Percentiles rank a stretch among this genome's conserved stretches.
These are phyloP conservation scores for Aspidiotus rigidus DNA, from an alignment of 2,888 invertebrate genomes.

Conservation along the genomic window DNA sequence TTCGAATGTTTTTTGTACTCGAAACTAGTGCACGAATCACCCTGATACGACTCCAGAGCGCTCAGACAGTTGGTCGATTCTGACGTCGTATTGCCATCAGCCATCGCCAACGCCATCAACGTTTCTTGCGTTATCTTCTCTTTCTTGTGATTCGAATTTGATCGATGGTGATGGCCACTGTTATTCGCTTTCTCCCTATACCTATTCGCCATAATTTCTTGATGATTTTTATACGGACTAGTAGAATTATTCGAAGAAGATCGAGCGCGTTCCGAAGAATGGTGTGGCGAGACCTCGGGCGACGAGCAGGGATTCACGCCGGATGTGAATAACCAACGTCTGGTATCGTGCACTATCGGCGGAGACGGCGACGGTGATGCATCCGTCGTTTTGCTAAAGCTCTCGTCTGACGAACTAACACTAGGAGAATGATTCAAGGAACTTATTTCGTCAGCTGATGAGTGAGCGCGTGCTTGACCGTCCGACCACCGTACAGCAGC, in stretches of 20 bases:
- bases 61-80: constrained; percentile 33
- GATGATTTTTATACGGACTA: constrained; percentile 16
- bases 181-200: background rate
- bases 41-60: constrained; percentile 32
- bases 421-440: constrained; percentile 72
- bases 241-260: constrained; percentile 9
- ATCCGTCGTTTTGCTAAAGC: constrained; percentile 71
- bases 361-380: constrained; percentile 53
- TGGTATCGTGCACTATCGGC: constrained; percentile 44
- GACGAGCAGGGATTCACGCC: constrained; percentile 47
- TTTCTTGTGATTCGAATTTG: constrained; percentile 21
- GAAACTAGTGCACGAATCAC: constrained; percentile 31
- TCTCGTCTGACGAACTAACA: constrained; percentile 68
- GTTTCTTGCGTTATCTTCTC: constrained; percentile 30
- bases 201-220: background rate
- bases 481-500: constrained; percentile 26
- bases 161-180: constrained; percentile 21
- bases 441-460: constrained; percentile 73
- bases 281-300: constrained; percentile 44
- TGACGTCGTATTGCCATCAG: constrained; percentile 33
- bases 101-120: constrained; percentile 38
- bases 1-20: constrained; percentile 28
- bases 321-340: constrained; percentile 55
- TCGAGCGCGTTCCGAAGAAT: constrained; percentile 10
- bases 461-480: constrained; percentile 51